Conservation (phyloP, 2,888 invertebrate species). For the Morpho helenor region DNA sequence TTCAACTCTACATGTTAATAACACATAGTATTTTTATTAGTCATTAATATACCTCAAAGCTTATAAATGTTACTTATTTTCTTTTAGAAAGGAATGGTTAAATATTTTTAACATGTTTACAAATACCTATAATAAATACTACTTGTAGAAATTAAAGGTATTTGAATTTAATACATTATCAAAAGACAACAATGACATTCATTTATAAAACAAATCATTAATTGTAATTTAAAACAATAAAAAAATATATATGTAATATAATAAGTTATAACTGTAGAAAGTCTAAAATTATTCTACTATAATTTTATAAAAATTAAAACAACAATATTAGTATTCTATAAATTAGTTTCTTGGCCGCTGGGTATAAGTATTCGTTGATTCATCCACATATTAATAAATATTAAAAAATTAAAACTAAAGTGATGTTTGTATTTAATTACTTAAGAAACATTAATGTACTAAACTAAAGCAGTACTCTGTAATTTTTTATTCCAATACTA, state of each 20-base stretch:
- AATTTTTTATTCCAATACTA: background rate
- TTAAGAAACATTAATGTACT: conserved; percentile 1
- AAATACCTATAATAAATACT: background rate
- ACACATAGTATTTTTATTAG: no score
- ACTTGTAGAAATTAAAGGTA: no score
- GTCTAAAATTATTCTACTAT: background rate
- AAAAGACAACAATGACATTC: no score
- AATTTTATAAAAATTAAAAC: conserved; percentile 11
- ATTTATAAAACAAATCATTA: no score
- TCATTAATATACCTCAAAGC: no score
- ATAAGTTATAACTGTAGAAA: no score
- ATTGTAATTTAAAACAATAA: no score
- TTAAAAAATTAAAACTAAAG: conserved; percentile 7
- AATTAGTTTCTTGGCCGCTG: conserved; percentile 25
- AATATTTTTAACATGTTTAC: background rate
- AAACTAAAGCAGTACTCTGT: background rate
- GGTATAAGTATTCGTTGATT: conserved; percentile 23
- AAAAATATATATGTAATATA: no score
- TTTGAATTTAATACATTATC: no score
- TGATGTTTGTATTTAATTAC: conserved; percentile 5
- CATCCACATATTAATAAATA: conserved; percentile 2
- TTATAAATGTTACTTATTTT: no score
- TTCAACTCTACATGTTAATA: no score
- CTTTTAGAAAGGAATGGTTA: no score
- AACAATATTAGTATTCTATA: conserved; percentile 13